Percentiles rank a stretch among this genome's conserved stretches.
Conservation (phyloP, 2,113 vertebrate genomes). For the Rhinogobius similis region DNA sequence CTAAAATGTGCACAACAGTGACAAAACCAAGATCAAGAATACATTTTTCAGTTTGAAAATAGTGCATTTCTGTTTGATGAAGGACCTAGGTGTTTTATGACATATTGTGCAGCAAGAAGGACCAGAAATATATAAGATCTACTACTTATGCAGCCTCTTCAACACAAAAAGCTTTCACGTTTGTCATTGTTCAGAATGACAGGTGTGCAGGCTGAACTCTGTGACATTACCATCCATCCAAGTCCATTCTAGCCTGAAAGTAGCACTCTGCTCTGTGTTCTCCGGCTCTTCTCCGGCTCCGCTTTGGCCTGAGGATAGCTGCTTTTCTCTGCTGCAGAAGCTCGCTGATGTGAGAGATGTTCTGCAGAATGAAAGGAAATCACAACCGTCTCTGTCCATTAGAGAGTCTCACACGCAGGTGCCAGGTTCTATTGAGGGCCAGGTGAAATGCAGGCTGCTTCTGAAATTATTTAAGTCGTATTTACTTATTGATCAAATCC, state of each 20-base stretch:
- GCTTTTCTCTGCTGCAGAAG: constrained; percentile 29
- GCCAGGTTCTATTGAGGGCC: neutral
- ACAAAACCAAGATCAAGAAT: no score
- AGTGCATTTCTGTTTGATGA: no score
- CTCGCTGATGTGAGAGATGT: constrained; percentile 37
- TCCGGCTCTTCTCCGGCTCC: neutral
- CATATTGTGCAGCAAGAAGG: no score
- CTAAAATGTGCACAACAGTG: no score
- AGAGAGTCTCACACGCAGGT: neutral
- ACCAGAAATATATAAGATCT: neutral
- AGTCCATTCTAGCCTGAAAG: constrained; percentile 9
- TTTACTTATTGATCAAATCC: neutral
- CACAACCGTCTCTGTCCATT: constrained; percentile 20
- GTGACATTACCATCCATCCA: constrained; percentile 1
- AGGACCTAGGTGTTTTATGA: no score
- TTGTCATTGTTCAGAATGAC: constrained; percentile 17
- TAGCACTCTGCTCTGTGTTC: neutral
- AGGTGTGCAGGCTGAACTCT: constrained; percentile 20
- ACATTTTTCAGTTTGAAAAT: no score
- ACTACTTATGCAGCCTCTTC: neutral
- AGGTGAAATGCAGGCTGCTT: neutral
- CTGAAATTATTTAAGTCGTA: neutral
- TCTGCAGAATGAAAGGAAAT: constrained; percentile 31
- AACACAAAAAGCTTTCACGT: constrained; percentile 1
- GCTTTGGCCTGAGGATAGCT: constrained; percentile 11